Percentiles rank a stretch among this genome's conserved stretches.
These are phyloP conservation scores for Tilapia sparmanii DNA, from an alignment of 2,113 vertebrate genomes.

Conservation along the genomic window DNA sequence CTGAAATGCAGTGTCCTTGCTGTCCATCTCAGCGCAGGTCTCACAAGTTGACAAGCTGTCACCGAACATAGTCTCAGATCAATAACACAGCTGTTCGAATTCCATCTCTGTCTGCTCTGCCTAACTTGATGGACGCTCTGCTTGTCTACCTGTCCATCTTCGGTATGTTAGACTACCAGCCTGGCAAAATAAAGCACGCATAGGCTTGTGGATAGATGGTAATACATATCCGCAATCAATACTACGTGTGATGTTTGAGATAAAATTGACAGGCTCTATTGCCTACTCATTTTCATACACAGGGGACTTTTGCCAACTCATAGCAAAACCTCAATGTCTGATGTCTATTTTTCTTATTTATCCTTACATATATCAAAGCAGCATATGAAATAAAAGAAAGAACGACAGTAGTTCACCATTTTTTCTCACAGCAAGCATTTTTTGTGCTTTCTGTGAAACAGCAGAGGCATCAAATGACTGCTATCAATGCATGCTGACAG, in stretches of 20 bases:
- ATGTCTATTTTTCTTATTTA: neutral
- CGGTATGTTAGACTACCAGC: neutral
- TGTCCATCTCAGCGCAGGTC: neutral
- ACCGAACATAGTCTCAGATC: neutral
- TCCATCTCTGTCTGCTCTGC: neutral
- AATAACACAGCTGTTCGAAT: slow-evolving; percentile 13
- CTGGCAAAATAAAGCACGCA: neutral
- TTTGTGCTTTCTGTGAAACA: neutral
- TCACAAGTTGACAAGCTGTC: slow-evolving; percentile 6
- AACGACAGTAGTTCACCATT: neutral
- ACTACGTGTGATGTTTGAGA: neutral
- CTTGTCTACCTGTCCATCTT: neutral
- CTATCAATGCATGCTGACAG: neutral
- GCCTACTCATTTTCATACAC: neutral
- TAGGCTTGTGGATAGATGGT: neutral
- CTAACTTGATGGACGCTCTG: neutral
- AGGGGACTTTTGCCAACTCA: neutral
- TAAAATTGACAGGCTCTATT: neutral
- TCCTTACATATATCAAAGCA: neutral
- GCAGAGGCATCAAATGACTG: neutral
- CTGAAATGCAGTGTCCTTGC: neutral
- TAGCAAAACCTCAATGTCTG: neutral
- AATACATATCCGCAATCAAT: neutral
- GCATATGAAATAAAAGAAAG: neutral
- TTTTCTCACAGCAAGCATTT: neutral